Evolutionary conservation across 1,140 invertebrate species (phyloP).

Genomic region (Littorina saxatilis): DNA sequence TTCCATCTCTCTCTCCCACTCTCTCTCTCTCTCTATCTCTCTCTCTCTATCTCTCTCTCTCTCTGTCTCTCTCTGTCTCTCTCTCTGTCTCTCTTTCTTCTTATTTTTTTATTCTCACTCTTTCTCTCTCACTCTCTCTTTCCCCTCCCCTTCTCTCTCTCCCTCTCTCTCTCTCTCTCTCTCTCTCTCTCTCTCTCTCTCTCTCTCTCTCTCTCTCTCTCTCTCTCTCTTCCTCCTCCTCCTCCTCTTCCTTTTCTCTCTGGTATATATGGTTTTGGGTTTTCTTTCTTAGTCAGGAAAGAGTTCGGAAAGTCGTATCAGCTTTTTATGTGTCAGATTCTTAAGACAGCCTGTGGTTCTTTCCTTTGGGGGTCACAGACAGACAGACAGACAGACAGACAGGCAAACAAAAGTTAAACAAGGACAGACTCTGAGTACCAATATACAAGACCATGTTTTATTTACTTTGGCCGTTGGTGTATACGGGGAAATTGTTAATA

Average conservation of each 20-base stretch:
- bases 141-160: neutral
- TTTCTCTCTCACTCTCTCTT: constrained; percentile 19
- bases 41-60: neutral
- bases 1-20: neutral
- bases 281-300: too few relatives aligned
- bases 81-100: neutral
- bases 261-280: too few relatives aligned
- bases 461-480: too few relatives aligned
- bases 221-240: neutral
- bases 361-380: neutral
- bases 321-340: too few relatives aligned
- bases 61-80: neutral
- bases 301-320: too few relatives aligned
- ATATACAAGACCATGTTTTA: too few relatives aligned
- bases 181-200: constrained; percentile 13
- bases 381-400: neutral
- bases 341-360: too few relatives aligned
- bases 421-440: too few relatives aligned
- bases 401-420: neutral
- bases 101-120: too few relatives aligned
- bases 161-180: constrained; percentile 17
- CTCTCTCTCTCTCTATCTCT: neutral
- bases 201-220: neutral
- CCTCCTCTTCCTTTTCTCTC: neutral
- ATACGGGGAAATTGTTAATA: too few relatives aligned